Evolutionary conservation across 2,113 vertebrate genomes (phyloP).

Genomic region (Nesogale talazaci): DNA sequence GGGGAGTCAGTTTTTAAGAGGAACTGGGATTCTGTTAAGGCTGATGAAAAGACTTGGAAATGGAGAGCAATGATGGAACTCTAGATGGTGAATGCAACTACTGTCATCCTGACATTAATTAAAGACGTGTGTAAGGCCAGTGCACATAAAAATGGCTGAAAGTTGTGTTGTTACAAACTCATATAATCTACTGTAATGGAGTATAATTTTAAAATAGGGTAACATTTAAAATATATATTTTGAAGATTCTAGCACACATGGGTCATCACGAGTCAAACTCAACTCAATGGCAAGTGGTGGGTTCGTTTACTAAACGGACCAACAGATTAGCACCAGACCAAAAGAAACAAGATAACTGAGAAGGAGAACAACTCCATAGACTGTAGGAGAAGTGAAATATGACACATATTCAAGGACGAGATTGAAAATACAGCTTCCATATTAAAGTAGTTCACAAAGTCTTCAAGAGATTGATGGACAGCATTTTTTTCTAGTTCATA

Average conservation of each 20-base stretch:
- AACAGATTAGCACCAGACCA: conserved; percentile 4
- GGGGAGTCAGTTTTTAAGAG: not conserved
- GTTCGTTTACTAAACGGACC: not conserved
- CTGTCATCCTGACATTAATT: no score
- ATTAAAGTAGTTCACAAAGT: conserved; percentile 21
- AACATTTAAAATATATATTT: not conserved
- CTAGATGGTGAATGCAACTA: not conserved
- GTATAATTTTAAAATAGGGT: not conserved
- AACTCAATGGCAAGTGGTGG: not conserved
- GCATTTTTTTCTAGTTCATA: conserved; percentile 59
- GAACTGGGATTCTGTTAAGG: not conserved
- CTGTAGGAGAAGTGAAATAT: not conserved
- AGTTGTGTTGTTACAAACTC: not conserved
- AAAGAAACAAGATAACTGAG: not conserved
- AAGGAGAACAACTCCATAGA: not conserved
- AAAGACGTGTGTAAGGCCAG: not conserved
- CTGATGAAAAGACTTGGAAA: not conserved
- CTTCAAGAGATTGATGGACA: conserved; percentile 35
- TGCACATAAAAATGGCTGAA: not conserved
- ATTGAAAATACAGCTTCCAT: conserved; percentile 15
- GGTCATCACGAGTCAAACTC: not conserved
- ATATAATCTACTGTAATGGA: not conserved
- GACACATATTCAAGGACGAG: conserved; percentile 4
- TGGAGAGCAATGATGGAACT: not conserved
- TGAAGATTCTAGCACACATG: conserved; percentile 5